Base-by-base conservation (phyloP, 2,888 invertebrate species). In the Meliscaeva auricollis region DNA sequence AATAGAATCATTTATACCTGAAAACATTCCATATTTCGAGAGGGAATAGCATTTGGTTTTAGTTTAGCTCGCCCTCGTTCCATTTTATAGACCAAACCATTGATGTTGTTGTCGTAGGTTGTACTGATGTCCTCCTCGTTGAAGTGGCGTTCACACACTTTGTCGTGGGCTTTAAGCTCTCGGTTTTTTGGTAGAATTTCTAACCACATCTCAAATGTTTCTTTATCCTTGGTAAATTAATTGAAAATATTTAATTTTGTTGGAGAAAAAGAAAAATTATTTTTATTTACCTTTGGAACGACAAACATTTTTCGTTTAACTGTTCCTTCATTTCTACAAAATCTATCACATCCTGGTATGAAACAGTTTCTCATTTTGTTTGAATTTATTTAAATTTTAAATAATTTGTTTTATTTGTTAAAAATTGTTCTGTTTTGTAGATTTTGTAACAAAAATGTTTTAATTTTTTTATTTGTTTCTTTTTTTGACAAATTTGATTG, bases 81-180 rank as follows among this genome's bases (percentile, higher is more conserved):
- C 60, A 90, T 87, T 74, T 89, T 87, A 73, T 88, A 89, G 1
- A 89, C 38, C 70, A 88, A 22, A 0, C 90, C 90, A 62, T 89
- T 88, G 22, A 90, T 89, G 3, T 87, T 76, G 52, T 89, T 89
- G 38, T 90, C 89, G 87, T 89, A 90, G 9, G 88, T 88, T 3
- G 88, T 88, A 20, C 87, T 64, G 4, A 90, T 88, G 44, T 90
- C 89, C 0, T 88, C 76, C 4, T 84, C 72, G 1, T 66, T 30
- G 73, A 90, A 90, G 81, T 90, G 90, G 4, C 89, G 66, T 68
- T 89, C 88, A 46, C 90, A 90, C 0, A 90, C 84, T 68, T 89
- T 88, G 73, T 90, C 90, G 9, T 76, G 87, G 0, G 56, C 17
- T 70, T 89, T 89, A 22, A 90, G 87, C 17, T 87, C 70, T 0